Percentiles rank a stretch among this genome's conserved stretches.
These are phyloP conservation scores for Lasioglossum lativentre DNA, from an alignment of 2,888 invertebrate species.

Conservation along the genomic window DNA sequence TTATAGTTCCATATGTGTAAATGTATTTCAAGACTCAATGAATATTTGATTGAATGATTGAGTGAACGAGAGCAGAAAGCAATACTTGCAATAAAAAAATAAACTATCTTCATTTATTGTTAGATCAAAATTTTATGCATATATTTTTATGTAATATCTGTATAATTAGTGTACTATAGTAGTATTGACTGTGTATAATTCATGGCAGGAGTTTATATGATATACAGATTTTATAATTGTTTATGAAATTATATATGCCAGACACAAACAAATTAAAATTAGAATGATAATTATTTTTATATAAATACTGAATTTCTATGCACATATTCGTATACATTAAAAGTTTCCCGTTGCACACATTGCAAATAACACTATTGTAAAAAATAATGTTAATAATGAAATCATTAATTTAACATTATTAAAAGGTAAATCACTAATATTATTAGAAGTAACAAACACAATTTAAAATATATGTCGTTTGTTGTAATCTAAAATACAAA, in stretches of 20 bases:
- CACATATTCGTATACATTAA: background rate
- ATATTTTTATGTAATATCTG: background rate
- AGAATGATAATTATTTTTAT: background rate
- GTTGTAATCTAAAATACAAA: background rate
- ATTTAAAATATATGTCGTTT: background rate
- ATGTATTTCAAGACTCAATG: background rate
- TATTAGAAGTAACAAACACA: background rate
- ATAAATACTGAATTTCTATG: background rate
- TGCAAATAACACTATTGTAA: background rate
- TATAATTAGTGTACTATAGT: background rate
- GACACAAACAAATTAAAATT: background rate
- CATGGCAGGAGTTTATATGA: background rate
- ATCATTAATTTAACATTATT: background rate
- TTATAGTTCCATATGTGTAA: background rate
- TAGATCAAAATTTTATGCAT: background rate
- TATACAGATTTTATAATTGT: background rate
- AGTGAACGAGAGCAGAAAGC: background rate
- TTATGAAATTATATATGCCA: background rate
- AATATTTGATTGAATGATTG: background rate
- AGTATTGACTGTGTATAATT: background rate
- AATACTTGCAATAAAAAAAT: background rate
- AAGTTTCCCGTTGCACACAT: background rate
- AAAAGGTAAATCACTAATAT: background rate
- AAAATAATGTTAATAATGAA: background rate
- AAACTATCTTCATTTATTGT: background rate